Percentiles rank a stretch among this genome's conserved stretches.
These are phyloP conservation scores for Deroplatys truncata DNA, from an alignment of 2,888 invertebrate species.

Conservation along the genomic window DNA sequence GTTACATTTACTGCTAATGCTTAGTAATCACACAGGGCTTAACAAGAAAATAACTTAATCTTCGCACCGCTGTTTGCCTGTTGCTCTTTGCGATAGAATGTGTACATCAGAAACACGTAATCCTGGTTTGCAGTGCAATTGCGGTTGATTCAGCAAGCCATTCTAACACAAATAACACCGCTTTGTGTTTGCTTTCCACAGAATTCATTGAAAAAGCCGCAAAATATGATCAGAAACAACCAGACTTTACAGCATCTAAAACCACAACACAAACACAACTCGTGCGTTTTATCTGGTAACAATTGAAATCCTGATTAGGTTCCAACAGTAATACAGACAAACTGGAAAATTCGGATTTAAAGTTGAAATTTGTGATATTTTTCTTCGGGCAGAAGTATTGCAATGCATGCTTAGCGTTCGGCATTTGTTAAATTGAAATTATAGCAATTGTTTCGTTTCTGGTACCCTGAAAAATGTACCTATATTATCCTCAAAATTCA, in stretches of 20 bases:
- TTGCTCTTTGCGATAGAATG: neutral
- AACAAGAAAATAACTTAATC: neutral
- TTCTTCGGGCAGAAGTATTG: too few species aligned
- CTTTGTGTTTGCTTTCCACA: neutral
- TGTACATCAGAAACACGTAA: neutral
- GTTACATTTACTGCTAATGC: neutral
- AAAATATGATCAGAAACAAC: neutral
- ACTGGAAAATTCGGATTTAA: too few species aligned
- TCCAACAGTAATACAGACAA: too few species aligned
- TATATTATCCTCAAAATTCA: too few species aligned
- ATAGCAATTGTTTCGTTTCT: too few species aligned
- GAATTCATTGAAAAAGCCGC: neutral
- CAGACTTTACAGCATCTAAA: neutral
- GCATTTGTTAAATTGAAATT: too few species aligned
- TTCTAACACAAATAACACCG: neutral
- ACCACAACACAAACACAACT: neutral
- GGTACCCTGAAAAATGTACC: too few species aligned
- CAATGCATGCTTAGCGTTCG: too few species aligned
- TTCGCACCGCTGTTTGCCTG: neutral
- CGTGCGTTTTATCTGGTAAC: too few species aligned
- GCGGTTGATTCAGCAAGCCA: neutral
- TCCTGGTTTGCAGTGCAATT: neutral
- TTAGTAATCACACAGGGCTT: neutral
- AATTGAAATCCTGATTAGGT: too few species aligned
- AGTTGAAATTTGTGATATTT: too few species aligned